Percentiles rank a stretch among this genome's conserved stretches.
These are phyloP conservation scores for Seriola dumerili DNA, from an alignment of 2,113 vertebrate species.

Conservation along the genomic window DNA sequence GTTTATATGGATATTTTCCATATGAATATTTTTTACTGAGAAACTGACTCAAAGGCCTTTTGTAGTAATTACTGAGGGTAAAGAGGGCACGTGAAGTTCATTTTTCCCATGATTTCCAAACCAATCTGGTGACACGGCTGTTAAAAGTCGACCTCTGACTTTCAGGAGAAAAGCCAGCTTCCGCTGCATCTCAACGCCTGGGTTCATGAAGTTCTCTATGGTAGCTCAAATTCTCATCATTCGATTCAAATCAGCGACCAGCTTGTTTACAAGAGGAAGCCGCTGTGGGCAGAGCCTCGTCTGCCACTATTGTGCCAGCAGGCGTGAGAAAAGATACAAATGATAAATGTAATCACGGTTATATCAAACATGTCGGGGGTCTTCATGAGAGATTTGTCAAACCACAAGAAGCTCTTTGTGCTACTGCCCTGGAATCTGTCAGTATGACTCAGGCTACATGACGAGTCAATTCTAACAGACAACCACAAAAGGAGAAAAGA, in stretches of 20 bases:
- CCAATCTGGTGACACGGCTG: constrained; percentile 1
- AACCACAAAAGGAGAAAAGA: constrained; percentile 35
- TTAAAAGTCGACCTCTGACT: constrained; percentile 8
- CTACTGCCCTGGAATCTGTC: constrained; percentile 33
- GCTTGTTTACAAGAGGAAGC: constrained; percentile 57
- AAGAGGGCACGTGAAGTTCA: neutral
- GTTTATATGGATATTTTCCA: neutral
- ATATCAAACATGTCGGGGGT: constrained; percentile 20
- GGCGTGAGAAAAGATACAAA: constrained; percentile 49
- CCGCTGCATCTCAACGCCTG: constrained; percentile 2
- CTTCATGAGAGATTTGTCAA: constrained; percentile 40
- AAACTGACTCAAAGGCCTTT: neutral
- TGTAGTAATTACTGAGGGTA: neutral
- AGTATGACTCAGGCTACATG: constrained; percentile 51
- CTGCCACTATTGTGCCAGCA: constrained; percentile 17
- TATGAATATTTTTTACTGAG: neutral
- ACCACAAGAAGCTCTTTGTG: constrained; percentile 52
- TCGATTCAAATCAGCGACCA: constrained; percentile 24
- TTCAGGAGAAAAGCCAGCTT: neutral
- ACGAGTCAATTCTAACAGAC: constrained; percentile 30
- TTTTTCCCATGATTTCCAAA: constrained; percentile 2
- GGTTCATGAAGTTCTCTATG: constrained; percentile 3
- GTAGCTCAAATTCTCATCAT: constrained; percentile 34
- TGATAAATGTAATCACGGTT: constrained; percentile 45
- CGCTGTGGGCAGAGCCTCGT: constrained; percentile 40